Percentiles rank a stretch among this genome's conserved stretches.
phyloP scores from a whole-genome alignment of 2,888 invertebrate genomes.

The Amiota minor region DNA sequence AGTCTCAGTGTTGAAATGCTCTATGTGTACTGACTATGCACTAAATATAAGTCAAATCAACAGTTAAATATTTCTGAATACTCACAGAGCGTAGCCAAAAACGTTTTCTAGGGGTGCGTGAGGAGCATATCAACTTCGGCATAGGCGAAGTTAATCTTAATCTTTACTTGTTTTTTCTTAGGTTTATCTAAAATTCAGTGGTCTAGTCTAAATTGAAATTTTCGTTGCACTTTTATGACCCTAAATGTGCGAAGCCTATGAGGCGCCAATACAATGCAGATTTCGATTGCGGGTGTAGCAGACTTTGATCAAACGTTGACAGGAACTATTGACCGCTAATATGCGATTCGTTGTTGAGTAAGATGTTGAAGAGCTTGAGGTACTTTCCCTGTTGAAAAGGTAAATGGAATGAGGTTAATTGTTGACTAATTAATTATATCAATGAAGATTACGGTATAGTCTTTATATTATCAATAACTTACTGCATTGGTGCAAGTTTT shows the following conservation, averaged over 20 bases:
- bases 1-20: too few species aligned
- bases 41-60: too few species aligned
- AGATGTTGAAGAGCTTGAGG: conserved; percentile 2
- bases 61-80: too few species aligned
- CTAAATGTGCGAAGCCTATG: conserved; percentile 21
- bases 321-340: conserved; percentile 62
- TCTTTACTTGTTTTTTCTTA: too few species aligned
- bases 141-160: too few species aligned
- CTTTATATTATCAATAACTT: conserved; percentile 13
- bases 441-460: neutral
- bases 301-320: conserved; percentile 68
- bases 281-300: conserved; percentile 66
- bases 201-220: too few species aligned
- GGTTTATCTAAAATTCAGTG: too few species aligned
- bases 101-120: too few species aligned
- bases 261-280: conserved; percentile 68
- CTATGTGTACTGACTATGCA: too few species aligned
- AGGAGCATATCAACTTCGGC: too few species aligned
- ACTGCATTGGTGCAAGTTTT: conserved; percentile 63
- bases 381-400: neutral
- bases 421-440: neutral
- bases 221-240: neutral
- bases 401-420: neutral
- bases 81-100: too few species aligned
- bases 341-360: conserved; percentile 61